These are phyloP conservation scores for Leucophenga montana DNA, from an alignment of 2,888 invertebrate genomes.

Conservation along the genomic window DNA sequence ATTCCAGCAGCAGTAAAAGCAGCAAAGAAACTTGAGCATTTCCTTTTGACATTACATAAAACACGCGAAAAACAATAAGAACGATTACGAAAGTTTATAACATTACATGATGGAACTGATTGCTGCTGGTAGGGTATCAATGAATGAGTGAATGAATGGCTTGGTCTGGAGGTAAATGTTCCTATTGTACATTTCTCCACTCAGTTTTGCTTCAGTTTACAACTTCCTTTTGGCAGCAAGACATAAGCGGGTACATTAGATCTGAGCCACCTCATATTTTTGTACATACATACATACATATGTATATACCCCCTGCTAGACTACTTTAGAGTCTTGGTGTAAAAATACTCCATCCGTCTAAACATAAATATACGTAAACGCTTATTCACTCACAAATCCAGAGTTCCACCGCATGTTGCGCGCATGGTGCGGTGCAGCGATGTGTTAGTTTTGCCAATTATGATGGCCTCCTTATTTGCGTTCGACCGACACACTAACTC, in stretches of 20 bases:
- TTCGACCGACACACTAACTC: slow-evolving; percentile 24
- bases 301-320: slow-evolving; percentile 42
- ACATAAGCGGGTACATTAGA: background rate
- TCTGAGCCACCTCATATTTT: too few species aligned
- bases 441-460: slow-evolving; percentile 60
- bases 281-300: too few species aligned
- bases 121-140: slow-evolving; percentile 15
- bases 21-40: background rate
- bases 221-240: slow-evolving; percentile 17
- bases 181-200: too few species aligned
- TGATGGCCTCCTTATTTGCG: slow-evolving; percentile 65
- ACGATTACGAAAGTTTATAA: slow-evolving; percentile 14
- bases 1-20: background rate
- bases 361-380: slow-evolving; percentile 13
- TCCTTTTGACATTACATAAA: slow-evolving; percentile 27
- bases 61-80: slow-evolving; percentile 12
- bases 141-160: too few species aligned
- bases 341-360: background rate
- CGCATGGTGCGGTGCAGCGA: slow-evolving; percentile 11
- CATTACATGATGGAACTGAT: background rate
- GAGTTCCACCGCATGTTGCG: slow-evolving; percentile 19
- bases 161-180: too few species aligned
- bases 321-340: background rate
- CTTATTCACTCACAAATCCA: slow-evolving; percentile 3
- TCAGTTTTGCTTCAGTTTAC: slow-evolving; percentile 7